Conservation (phyloP, 1,140 invertebrate genomes). For the Asbolus verrucosus region DNA sequence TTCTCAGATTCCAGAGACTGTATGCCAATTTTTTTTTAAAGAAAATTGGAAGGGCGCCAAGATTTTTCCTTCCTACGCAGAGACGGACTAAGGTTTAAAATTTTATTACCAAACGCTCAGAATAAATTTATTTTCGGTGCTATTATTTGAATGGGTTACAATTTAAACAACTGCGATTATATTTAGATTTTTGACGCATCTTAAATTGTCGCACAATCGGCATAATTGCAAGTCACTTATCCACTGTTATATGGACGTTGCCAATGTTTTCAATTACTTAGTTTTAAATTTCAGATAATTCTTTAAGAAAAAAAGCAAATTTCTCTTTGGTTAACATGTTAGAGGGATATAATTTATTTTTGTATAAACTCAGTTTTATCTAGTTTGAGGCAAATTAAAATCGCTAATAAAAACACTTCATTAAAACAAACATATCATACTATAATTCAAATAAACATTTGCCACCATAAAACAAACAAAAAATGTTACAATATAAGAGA, state of each 20-base stretch:
- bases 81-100: slow-evolving; percentile 26
- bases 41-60: slow-evolving; percentile 34
- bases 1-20: slow-evolving; percentile 2
- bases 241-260: not conserved
- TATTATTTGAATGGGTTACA: slow-evolving; percentile 7
- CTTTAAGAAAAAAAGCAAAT: not conserved
- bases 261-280: slow-evolving; percentile 3
- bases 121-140: slow-evolving; percentile 19
- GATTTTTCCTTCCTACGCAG: slow-evolving; percentile 34
- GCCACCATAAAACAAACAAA: no score
- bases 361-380: slow-evolving; percentile 10
- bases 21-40: slow-evolving; percentile 36
- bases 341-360: not conserved
- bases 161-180: not conserved
- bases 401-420: slow-evolving; percentile 3
- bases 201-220: slow-evolving; percentile 7
- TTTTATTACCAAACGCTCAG: slow-evolving; percentile 35
- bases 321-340: not conserved
- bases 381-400: slow-evolving; percentile 1
- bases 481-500: no score
- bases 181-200: slow-evolving; percentile 2
- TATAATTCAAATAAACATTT: no score
- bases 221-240: slow-evolving; percentile 6
- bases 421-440: not conserved
- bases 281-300: no score